Evolutionary conservation across 1,140 invertebrate species (phyloP).

Genomic region (Temnothorax longispinosus): DNA sequence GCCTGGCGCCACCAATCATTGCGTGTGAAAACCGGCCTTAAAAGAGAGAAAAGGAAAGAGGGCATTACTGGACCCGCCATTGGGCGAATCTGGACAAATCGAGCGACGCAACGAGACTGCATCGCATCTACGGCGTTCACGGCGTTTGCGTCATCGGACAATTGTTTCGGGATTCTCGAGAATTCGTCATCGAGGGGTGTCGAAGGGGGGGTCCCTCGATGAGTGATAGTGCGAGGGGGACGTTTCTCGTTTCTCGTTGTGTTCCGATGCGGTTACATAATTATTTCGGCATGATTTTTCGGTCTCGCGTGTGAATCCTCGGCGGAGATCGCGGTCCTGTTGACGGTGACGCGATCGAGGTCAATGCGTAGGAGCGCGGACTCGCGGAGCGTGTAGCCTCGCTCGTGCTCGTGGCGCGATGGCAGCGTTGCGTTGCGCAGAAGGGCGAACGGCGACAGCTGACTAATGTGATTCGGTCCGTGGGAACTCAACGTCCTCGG

Average conservation of each 20-base stretch:
- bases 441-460: conserved; percentile 14
- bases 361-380: background rate
- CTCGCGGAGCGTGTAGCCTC: background rate
- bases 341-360: background rate
- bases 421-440: conserved; percentile 7
- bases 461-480: background rate
- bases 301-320: background rate
- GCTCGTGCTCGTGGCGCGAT: background rate
- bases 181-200: background rate
- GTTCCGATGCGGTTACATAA: background rate
- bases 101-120: too few species aligned
- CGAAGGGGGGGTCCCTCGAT: too few species aligned
- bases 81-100: conserved; percentile 16
- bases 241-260: background rate
- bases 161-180: background rate
- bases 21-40: too few species aligned
- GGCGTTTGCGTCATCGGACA: background rate
- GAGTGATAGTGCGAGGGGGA: too few species aligned
- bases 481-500: background rate
- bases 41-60: background rate
- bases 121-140: background rate
- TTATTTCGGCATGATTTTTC: background rate
- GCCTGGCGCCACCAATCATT: too few species aligned
- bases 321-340: background rate
- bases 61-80: background rate